Percentiles rank a stretch among this genome's conserved stretches.
These are phyloP conservation scores for Macroglossus sobrinus DNA, from an alignment of 2,113 vertebrate species.

Conservation along the genomic window DNA sequence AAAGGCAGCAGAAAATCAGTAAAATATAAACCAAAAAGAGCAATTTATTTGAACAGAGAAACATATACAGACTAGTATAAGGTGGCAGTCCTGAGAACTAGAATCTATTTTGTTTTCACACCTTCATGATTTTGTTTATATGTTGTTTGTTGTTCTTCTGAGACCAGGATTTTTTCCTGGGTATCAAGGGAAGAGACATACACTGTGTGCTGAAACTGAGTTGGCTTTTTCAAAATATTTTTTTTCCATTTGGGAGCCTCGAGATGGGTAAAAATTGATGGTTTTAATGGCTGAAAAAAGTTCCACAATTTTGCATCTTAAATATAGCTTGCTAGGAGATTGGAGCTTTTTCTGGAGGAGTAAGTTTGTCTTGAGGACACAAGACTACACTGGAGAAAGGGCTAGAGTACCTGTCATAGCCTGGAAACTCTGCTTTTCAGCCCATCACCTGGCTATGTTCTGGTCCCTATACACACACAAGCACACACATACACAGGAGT, in stretches of 20 bases:
- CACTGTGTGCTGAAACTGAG: not conserved
- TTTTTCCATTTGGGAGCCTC: not conserved
- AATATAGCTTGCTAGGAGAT: not conserved
- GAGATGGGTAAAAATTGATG: not conserved
- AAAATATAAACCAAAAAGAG: not conserved
- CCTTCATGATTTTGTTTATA: not conserved
- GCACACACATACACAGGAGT: not conserved
- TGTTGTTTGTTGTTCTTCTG: not conserved
- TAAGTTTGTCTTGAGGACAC: not conserved
- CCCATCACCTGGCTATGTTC: not conserved
- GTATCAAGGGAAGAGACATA: not conserved
- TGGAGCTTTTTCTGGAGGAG: not conserved
- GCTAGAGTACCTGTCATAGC: not conserved
- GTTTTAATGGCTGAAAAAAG: not conserved
- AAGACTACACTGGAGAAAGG: not conserved
- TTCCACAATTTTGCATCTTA: not conserved
- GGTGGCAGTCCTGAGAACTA: not conserved
- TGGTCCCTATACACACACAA: not conserved
- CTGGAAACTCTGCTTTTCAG: not conserved
- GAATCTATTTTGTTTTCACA: not conserved
- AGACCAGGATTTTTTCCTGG: not conserved
- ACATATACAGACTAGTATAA: not conserved
- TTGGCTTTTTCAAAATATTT: not conserved
- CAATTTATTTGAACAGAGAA: not conserved
- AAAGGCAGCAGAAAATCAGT: not conserved